Evolutionary conservation across 1,140 invertebrate genomes (phyloP).

Genomic region (Alviniconcha marisindica): DNA sequence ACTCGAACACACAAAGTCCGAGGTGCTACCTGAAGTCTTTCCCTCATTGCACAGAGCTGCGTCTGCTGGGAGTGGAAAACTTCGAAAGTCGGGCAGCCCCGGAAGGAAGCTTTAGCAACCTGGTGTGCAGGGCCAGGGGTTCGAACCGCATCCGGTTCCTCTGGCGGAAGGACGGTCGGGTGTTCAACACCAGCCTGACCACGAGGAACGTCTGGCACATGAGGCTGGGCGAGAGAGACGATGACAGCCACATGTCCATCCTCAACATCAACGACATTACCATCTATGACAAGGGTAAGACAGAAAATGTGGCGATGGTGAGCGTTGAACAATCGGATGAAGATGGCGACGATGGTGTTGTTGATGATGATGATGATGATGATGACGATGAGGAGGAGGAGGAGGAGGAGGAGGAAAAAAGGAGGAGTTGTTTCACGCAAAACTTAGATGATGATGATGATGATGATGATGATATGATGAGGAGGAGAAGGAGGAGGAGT

Average conservation of each 20-base stretch:
- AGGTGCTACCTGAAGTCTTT: no score
- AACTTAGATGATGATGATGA: neutral
- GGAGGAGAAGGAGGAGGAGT: neutral
- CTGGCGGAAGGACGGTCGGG: conserved; percentile 55
- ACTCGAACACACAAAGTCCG: no score
- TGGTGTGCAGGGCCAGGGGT: conserved; percentile 54
- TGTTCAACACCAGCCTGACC: conserved; percentile 45
- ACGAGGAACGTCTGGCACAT: conserved; percentile 53
- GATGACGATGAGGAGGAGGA: neutral
- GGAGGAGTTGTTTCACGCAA: neutral
- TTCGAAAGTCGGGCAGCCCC: conserved; percentile 46
- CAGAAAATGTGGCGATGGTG: no score
- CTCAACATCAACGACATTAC: conserved; percentile 58
- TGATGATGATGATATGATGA: neutral
- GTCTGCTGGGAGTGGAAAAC: conserved; percentile 46
- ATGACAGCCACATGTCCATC: conserved; percentile 48
- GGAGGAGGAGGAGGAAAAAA: neutral
- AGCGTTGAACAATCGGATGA: no score
- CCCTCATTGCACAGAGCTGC: conserved; percentile 37
- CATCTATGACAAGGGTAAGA: conserved; percentile 53
- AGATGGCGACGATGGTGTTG: no score
- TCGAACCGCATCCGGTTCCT: conserved; percentile 48
- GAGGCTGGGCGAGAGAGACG: conserved; percentile 32
- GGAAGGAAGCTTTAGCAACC: conserved; percentile 51
- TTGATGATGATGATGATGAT: neutral